Percentiles rank a stretch among this genome's conserved stretches.
Evolutionary conservation across 1,140 invertebrate genomes (phyloP).

Genomic region (Meloidogyne floridensis): DNA sequence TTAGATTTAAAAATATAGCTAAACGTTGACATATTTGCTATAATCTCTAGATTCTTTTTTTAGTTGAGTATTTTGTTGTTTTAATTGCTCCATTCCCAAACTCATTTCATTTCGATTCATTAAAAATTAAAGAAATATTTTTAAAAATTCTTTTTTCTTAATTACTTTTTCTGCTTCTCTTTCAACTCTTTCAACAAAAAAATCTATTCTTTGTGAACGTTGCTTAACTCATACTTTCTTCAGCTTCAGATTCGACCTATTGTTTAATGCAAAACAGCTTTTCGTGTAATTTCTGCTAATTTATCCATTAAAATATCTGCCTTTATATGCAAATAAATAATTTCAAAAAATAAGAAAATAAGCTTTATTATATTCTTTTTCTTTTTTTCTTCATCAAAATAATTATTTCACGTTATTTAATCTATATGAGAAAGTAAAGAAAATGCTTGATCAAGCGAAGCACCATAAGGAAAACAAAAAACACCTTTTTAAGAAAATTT

Average conservation of each 20-base stretch:
- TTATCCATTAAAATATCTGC: constrained; percentile 38
- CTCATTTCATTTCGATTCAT: constrained; percentile 57
- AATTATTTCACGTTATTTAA: constrained; percentile 34
- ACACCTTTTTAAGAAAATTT: constrained; percentile 46
- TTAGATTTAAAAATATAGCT: constrained; percentile 2
- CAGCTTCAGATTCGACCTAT: constrained; percentile 58
- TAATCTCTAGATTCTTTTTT: constrained; percentile 63
- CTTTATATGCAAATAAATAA: not conserved
- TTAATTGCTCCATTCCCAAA: constrained; percentile 64
- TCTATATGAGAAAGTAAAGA: constrained; percentile 53
- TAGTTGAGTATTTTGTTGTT: constrained; percentile 56
- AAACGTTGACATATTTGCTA: constrained; percentile 55
- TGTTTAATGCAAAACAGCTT: constrained; percentile 53
- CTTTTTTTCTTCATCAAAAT: constrained; percentile 9
- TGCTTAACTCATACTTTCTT: constrained; percentile 63
- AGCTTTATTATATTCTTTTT: constrained; percentile 43
- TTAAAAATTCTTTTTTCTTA: not conserved
- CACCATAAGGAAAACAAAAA: constrained; percentile 64
- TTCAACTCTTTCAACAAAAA: constrained; percentile 52
- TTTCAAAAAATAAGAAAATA: constrained; percentile 28
- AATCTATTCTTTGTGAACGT: constrained; percentile 60
- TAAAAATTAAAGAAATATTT: constrained; percentile 26
- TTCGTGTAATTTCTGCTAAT: constrained; percentile 52
- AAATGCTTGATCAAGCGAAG: constrained; percentile 58
- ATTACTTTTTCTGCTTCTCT: constrained; percentile 39